These are phyloP conservation scores for Pocota personata DNA, from an alignment of 2,888 invertebrate species.

Conservation along the genomic window DNA sequence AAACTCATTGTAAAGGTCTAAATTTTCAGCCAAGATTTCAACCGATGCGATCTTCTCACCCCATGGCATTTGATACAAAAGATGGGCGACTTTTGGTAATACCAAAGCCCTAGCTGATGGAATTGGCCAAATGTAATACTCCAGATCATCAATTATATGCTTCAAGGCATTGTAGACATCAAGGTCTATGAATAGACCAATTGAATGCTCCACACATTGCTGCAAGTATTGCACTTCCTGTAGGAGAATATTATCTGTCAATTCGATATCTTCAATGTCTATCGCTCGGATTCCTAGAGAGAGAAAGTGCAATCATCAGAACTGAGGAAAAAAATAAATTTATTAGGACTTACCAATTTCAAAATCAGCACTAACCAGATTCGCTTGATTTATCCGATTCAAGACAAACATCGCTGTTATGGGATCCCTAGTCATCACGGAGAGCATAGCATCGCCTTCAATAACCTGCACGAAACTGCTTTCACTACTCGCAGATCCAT, in stretches of 20 bases:
- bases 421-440: constrained; percentile 80
- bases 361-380: constrained; percentile 80
- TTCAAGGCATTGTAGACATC: constrained; percentile 79
- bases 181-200: constrained; percentile 81
- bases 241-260: constrained; percentile 80
- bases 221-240: constrained; percentile 82
- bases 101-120: constrained; percentile 78
- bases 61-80: constrained; percentile 82
- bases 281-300: constrained; percentile 80
- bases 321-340: no score
- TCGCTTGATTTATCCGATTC: constrained; percentile 81
- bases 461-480: constrained; percentile 79
- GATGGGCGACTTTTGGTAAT: constrained; percentile 81
- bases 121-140: constrained; percentile 82
- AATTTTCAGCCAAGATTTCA: constrained; percentile 80
- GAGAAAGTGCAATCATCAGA: background rate
- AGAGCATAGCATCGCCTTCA: constrained; percentile 81
- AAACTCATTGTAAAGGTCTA: constrained; percentile 81
- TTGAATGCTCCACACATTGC: constrained; percentile 80
- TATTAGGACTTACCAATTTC: constrained; percentile 78
- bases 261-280: constrained; percentile 76
- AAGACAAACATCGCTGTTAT: constrained; percentile 80
- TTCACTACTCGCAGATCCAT: constrained; percentile 75
- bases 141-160: constrained; percentile 79
- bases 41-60: constrained; percentile 81